These are phyloP conservation scores for Teleopsis dalmanni DNA, from an alignment of 1,140 invertebrate genomes.

Conservation along the genomic window DNA sequence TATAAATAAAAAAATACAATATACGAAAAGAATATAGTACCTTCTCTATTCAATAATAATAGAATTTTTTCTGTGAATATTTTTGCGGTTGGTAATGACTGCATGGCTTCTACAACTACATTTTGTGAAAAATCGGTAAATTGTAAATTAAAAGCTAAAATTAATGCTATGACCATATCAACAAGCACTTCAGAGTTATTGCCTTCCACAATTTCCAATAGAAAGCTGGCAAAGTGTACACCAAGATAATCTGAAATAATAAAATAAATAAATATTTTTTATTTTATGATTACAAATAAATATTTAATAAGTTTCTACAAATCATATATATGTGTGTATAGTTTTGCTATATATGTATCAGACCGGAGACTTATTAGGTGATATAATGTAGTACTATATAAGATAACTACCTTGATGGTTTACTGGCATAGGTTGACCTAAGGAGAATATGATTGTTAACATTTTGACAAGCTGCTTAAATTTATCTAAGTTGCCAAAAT, in stretches of 20 bases:
- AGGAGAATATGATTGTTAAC: conserved; percentile 77
- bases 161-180: conserved; percentile 72
- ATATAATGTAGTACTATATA: too few species aligned
- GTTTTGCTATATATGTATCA: too few species aligned
- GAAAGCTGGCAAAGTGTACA: conserved; percentile 66
- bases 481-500: conserved; percentile 38
- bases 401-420: conserved; percentile 64
- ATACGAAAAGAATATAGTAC: conserved; percentile 44
- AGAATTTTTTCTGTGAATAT: conserved; percentile 84
- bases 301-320: not conserved
- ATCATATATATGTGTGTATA: not conserved
- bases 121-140: conserved; percentile 62
- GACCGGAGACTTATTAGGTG: too few species aligned
- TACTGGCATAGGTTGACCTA: conserved; percentile 78
- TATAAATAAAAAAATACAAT: not conserved
- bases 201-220: conserved; percentile 73
- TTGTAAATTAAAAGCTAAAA: conserved; percentile 84
- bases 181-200: conserved; percentile 70
- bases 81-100: conserved; percentile 64
- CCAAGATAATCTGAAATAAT: conserved; percentile 66
- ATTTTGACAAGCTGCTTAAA: conserved; percentile 56
- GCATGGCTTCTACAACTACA: conserved; percentile 66
- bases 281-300: not conserved
- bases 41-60: conserved; percentile 79
- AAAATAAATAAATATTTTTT: not conserved